These are phyloP conservation scores for Oikopleura vanhoeffeni DNA, from an alignment of 23 tunicate genomes.

Conservation along the genomic window DNA sequence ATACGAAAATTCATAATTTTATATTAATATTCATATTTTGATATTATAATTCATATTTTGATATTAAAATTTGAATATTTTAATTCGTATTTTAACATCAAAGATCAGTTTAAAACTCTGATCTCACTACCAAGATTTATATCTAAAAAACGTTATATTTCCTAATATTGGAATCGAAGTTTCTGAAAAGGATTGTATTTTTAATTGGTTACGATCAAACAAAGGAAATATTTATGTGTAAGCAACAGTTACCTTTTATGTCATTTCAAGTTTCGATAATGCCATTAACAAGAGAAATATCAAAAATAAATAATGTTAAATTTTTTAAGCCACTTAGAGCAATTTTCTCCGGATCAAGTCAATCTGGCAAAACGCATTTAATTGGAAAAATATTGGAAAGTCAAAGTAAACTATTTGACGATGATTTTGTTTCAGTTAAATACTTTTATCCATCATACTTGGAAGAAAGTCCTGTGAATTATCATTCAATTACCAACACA, in stretches of 20 bases:
- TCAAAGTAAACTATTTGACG: not conserved
- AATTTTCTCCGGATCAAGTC: not conserved
- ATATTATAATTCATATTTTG: no score
- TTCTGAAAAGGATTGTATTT: not conserved
- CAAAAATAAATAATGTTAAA: not conserved
- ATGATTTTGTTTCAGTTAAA: not conserved
- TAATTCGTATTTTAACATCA: no score
- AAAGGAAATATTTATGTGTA: no score
- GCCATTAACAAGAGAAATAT: not conserved
- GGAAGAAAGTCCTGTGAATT: not conserved
- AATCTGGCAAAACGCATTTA: conserved; percentile 1
- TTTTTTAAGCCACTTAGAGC: not conserved
- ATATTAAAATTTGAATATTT: no score
- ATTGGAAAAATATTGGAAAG: not conserved
- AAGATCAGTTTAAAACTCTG: no score
- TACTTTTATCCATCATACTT: not conserved
- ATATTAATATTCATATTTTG: no score
- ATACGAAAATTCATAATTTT: no score
- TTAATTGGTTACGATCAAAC: not conserved
- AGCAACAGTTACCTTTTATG: no score
- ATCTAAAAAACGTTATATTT: not conserved
- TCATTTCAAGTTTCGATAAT: not conserved
- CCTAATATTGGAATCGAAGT: not conserved
- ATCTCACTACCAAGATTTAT: not conserved
- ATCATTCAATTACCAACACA: not conserved